These are phyloP conservation scores for Ciona savignyi DNA, from an alignment of 23 tunicate genomes.

Conservation along the genomic window DNA sequence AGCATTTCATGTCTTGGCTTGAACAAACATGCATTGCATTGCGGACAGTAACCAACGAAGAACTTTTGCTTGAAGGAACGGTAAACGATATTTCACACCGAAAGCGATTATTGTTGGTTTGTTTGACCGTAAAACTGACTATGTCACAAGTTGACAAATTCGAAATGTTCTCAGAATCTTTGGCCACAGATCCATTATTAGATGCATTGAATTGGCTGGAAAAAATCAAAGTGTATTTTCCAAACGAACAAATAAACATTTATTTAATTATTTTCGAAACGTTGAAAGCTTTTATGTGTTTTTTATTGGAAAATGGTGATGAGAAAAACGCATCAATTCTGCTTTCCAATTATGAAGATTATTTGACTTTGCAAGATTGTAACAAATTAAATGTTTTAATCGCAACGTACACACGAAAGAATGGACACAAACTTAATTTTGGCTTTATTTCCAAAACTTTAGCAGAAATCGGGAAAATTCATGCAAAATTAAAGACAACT, in stretches of 20 bases:
- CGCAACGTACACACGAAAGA: neutral
- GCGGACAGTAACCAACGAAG: neutral
- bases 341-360: neutral
- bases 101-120: neutral
- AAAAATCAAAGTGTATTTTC: neutral
- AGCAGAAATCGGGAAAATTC: neutral
- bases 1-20: neutral
- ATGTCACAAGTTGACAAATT: neutral
- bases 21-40: neutral
- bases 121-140: neutral
- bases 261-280: neutral
- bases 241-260: neutral
- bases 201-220: neutral
- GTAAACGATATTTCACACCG: neutral
- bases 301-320: neutral
- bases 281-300: neutral
- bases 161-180: neutral
- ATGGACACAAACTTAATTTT: neutral
- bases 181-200: neutral
- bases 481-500: too few species aligned
- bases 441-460: too few species aligned
- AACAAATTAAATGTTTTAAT: neutral
- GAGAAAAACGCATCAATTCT: neutral
- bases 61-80: too few species aligned
- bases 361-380: neutral